Evolutionary conservation across 2,888 invertebrate genomes (phyloP).

Genomic region (Bellardia pandia): DNA sequence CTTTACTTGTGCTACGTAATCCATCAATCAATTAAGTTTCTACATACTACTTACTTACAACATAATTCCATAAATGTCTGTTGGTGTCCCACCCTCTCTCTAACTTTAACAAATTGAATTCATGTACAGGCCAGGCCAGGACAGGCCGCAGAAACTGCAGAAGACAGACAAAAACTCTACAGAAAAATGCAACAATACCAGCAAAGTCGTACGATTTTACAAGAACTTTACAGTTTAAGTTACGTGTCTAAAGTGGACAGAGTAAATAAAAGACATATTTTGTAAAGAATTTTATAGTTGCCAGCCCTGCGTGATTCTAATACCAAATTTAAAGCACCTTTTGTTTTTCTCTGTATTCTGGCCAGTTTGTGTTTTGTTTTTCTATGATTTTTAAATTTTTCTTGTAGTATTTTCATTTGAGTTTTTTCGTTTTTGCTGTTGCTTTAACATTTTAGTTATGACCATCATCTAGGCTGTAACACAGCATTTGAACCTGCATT

Average conservation of each 20-base stretch:
- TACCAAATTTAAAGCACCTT: constrained; percentile 64
- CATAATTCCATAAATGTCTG: constrained; percentile 64
- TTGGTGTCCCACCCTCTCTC: constrained; percentile 37
- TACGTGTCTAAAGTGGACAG: constrained; percentile 53
- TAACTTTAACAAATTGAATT: constrained; percentile 61
- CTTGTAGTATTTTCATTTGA: background rate
- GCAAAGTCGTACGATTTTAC: constrained; percentile 29
- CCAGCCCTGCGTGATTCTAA: constrained; percentile 67
- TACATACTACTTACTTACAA: constrained; percentile 53
- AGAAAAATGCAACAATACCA: background rate
- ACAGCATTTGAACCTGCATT: constrained; percentile 62
- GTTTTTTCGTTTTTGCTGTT: background rate
- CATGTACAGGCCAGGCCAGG: constrained; percentile 34
- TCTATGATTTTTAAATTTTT: background rate
- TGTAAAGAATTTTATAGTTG: constrained; percentile 48
- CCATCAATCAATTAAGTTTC: constrained; percentile 72
- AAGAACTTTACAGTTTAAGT: constrained; percentile 49
- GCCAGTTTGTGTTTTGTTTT: background rate
- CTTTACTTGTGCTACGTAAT: constrained; percentile 70
- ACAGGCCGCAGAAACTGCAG: constrained; percentile 21
- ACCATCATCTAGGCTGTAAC: constrained; percentile 42
- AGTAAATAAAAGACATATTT: constrained; percentile 12
- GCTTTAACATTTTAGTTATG: constrained; percentile 23
- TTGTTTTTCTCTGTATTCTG: constrained; percentile 25
- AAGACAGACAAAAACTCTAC: background rate